A percentile compares a stretch with the other conserved stretches of the same genome.
phyloP scores from a whole-genome alignment of 2,113 vertebrate genomes.

The Nycticorax nycticorax region DNA sequence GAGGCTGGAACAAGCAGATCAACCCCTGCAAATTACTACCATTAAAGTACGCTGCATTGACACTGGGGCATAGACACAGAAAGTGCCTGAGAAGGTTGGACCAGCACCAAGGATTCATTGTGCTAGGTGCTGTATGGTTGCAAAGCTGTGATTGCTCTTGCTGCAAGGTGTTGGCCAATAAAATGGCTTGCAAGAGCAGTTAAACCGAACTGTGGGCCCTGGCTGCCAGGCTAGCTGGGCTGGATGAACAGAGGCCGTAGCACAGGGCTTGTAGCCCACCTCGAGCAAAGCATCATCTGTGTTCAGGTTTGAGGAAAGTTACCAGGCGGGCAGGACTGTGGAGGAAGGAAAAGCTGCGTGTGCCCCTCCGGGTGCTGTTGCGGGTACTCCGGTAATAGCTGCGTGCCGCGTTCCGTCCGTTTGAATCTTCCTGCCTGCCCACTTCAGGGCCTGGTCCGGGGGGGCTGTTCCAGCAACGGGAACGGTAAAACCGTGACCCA shows the following conservation, averaged over 20 bases:
- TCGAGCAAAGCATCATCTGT: fast-evolving
- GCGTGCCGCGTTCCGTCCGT: fast-evolving
- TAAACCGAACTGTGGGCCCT: fast-evolving
- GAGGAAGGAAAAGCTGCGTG: fast-evolving
- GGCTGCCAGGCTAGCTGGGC: not conserved
- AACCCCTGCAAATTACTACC: not conserved
- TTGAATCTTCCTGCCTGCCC: not conserved
- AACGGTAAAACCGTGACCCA: fast-evolving
- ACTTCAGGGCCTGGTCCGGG: not conserved
- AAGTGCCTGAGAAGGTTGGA: not conserved
- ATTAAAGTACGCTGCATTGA: not conserved
- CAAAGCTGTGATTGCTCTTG: not conserved
- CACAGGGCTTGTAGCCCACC: fast-evolving
- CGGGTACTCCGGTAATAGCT: fast-evolving
- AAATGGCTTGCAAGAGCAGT: not conserved
- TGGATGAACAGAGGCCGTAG: not conserved
- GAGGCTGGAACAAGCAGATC: not conserved
- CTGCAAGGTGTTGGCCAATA: not conserved
- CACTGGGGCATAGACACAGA: fast-evolving
- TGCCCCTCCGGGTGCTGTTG: fast-evolving
- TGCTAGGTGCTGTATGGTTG: fast-evolving
- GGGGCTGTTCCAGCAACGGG: not conserved
- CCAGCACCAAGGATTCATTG: not conserved
- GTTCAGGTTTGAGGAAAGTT: too few relatives aligned
- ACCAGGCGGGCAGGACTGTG: fast-evolving